Base-by-base conservation (phyloP, 2,797 vertebrate genomes). In the Amniataba percoides region DNA sequence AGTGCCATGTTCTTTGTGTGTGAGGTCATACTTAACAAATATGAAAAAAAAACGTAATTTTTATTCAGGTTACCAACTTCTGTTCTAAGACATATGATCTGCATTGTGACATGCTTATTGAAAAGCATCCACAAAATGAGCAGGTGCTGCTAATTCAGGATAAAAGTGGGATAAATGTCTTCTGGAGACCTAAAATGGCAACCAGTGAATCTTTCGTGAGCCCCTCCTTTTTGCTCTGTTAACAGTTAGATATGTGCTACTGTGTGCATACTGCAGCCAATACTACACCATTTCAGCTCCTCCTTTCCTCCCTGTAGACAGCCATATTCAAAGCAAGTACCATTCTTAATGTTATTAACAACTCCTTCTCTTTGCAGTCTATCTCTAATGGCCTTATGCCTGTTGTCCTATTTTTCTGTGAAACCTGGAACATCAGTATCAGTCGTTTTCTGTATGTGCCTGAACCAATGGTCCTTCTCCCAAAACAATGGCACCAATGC, bases 281-380 rank as follows among this genome's bases (percentile, higher is more conserved):
- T 72, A 63, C 70, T 64, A 72, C 74, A 75, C 51, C 43, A 51
- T 79, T 82, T 51, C 49, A 65, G 1, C 79, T 69, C 27, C 56
- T 66, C 61, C 72, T 81, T 81, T 80, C 83, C 81, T 88, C 71
- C 23, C 52, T 19, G 21, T 53, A 80, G 82, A 88, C 71, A 60
- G 80, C 53, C 78, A 45, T 65, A 78, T 81, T 79, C 58, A 85
- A 77, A 85, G 68, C 70, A 53, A 82, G 63, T 65, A 61, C 60
- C 49, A 64, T 77, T 34, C 9, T 52, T 61, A 21, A 43, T 48
- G 56, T n/a, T 23, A 39, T 19, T 23, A 63, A 39, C 42, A 56
- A 45, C 48, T 78, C 63, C 71, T 68, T 71, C 75, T 80, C 74
- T 84, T 87, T 82, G 34, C 53, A 66, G 52, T 78, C 46, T 51